Evolutionary conservation across 2,888 invertebrate species (phyloP), one percentile per base, ranked within the genome.

Genomic region (Catocala fraxini): DNA sequence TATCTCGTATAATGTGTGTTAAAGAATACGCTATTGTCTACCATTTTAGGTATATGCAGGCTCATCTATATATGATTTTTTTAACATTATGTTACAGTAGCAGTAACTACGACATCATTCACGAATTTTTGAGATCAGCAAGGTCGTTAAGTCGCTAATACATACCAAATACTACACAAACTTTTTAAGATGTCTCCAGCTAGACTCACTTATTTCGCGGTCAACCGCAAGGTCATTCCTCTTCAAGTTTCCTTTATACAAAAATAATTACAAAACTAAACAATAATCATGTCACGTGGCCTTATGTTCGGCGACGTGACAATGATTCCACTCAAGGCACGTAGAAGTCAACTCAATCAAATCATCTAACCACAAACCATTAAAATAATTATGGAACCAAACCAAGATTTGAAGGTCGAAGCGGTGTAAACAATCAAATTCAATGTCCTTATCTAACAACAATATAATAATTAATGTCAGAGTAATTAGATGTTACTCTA

Each of bases 401-500:
- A 62, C 63, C 11, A 48, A 52, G 7, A 51, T 61, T 51, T 59
- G 65, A 68, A 76, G 74, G 77, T 70, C 55, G 39, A 0, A 41
- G 6, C 45, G 51, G 54, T 64, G 59, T 63, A 64, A 66, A 74
- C 62, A 74, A 74, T 73, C 55, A 60, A 70, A 58, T 33, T 56
- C 56, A 63, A 55, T 62, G 70, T 73, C 65, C 65, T 70, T 73
- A 70, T 70, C 63, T 76, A 42, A 57, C 47, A 56, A 63, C 65
- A 73, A 60, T 73, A 70, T 49, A 73, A 64, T 70, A 63, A 73
- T 76, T 58, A 74, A 58, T 74, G 67, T 72, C 65, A 72, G 70
- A 59, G 64, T 75, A 67, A 76, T 76, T 70, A 68, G 61, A 67
- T 63, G 65, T 58, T 68, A 62, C 47, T 35, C 6, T 49, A 2